Evolutionary conservation across 2,888 invertebrate species (phyloP), one percentile per base, ranked within the genome.

Genomic region (Lithophane leautieri): DNA sequence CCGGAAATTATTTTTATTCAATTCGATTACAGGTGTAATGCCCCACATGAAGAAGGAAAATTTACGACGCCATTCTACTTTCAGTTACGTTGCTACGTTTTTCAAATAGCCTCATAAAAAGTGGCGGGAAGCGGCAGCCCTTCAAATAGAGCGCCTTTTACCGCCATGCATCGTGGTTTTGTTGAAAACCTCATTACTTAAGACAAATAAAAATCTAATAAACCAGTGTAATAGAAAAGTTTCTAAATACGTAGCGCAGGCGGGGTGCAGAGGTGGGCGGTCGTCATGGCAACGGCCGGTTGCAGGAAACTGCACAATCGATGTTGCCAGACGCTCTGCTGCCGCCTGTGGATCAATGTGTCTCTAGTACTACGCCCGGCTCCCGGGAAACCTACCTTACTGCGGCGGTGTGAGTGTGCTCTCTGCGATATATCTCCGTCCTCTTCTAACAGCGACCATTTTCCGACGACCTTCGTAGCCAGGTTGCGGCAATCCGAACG

Each of bases 271-370:
- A 90, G 93, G 95, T 92, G 93, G 94, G 92, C 92, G 94, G 95
- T 95, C 90, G 93, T 89, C 92, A 93, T 92, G 93, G 93, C 93
- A 90, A 95, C 95, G 92, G 89, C 76, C 86, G 91, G 96, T 94
- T 96, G 96, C 96, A 96, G 96, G 96, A 96, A 95, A 95, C 96
- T 96, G 96, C 96, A 95, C 94, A 96, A 96, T 96, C 96, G 95
- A 96, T 96, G 96, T 93, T 93, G 95, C 95, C 95, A 96, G 96
- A 96, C 96, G 95, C 92, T 90, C 88, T 76, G 89, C 80, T 87
- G 86, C 91, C 90, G 91, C 90, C 91, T 95, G 93, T 96, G 95
- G 96, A 96, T 96, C 96, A 96, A 96, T 96, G 96, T 96, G 96
- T 96, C 95, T 96, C 95, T 96, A 96, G 96, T 96, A 96, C 96